phyloP scores from a whole-genome alignment of 2,888 invertebrate species.

The Rhagophthalmus giganteus region DNA sequence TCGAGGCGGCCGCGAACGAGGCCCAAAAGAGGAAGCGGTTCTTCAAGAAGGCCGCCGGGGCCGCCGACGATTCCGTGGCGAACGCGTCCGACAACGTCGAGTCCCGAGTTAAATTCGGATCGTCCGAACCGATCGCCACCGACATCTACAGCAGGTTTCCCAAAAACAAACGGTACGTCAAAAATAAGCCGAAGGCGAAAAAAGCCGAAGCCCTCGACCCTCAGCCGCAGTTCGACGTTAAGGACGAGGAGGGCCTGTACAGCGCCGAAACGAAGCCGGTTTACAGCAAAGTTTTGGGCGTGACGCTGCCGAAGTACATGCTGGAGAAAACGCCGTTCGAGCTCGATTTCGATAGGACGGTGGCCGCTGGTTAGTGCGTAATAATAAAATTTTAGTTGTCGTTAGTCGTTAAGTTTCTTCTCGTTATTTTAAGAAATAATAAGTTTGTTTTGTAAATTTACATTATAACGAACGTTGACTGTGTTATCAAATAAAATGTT shows the following conservation, averaged over 20 bases:
- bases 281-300: conserved; percentile 66
- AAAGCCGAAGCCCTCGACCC: conserved; percentile 37
- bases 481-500: no score
- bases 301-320: conserved; percentile 71
- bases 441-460: no score
- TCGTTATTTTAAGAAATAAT: no score
- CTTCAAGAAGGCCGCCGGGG: conserved; percentile 10
- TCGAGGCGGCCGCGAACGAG: conserved; percentile 47
- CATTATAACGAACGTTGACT: no score
- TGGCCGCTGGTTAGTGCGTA: conserved; percentile 22
- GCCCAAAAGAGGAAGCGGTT: conserved; percentile 38
- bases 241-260: conserved; percentile 63
- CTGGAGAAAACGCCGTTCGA: conserved; percentile 69
- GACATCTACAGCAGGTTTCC: conserved; percentile 19
- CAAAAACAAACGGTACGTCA: conserved; percentile 26
- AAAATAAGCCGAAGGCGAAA: conserved; percentile 17
- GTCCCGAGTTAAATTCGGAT: conserved; percentile 11
- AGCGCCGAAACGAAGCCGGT: conserved; percentile 68
- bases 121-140: conserved; percentile 5
- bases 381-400: no score
- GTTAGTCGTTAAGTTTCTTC: no score
- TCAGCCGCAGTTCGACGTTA: conserved; percentile 57
- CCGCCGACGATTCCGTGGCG: conserved; percentile 26
- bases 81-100: conserved; percentile 30
- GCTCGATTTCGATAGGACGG: conserved; percentile 63